Conservation (phyloP, 2,797 vertebrate species). For the Lagocephalus sceleratus region DNA sequence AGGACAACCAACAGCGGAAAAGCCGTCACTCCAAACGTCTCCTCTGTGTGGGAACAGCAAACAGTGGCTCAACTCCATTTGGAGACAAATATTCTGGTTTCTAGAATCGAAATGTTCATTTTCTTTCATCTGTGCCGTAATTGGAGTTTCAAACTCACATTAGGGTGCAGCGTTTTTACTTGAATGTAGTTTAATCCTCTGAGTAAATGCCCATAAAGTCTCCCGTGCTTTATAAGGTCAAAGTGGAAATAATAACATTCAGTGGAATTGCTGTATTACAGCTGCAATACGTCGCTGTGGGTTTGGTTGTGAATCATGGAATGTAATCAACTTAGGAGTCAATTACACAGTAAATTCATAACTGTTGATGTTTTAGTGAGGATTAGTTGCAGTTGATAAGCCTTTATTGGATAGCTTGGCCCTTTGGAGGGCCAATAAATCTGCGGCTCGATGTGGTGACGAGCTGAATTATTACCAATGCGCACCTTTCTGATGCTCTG, state of each 20-base stretch:
- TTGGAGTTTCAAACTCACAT: not conserved
- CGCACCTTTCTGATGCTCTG: not conserved
- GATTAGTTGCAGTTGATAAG: slow-evolving; percentile 13
- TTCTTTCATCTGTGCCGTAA: slow-evolving; percentile 10
- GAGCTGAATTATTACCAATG: slow-evolving; percentile 8
- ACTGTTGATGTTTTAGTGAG: slow-evolving; percentile 8
- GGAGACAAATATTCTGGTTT: slow-evolving; percentile 26
- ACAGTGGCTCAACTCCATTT: slow-evolving; percentile 9
- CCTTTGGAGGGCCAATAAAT: slow-evolving; percentile 30
- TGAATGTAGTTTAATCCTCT: too few relatives aligned
- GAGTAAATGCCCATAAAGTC: not conserved
- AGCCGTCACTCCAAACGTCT: slow-evolving; percentile 17
- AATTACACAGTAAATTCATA: slow-evolving; percentile 10
- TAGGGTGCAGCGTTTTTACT: too few relatives aligned
- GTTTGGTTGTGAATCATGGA: too few relatives aligned
- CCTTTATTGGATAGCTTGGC: slow-evolving; percentile 7
- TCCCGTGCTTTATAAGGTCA: too few relatives aligned
- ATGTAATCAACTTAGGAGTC: not conserved
- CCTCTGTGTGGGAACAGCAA: not conserved
- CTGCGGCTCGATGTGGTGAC: not conserved
- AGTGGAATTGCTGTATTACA: too few relatives aligned
- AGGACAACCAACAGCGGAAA: slow-evolving; percentile 38
- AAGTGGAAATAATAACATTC: too few relatives aligned
- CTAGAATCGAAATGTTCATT: slow-evolving; percentile 16
- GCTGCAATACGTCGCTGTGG: too few relatives aligned